Conservation (phyloP, 2,113 vertebrate genomes). For the Chrysemys picta region DNA sequence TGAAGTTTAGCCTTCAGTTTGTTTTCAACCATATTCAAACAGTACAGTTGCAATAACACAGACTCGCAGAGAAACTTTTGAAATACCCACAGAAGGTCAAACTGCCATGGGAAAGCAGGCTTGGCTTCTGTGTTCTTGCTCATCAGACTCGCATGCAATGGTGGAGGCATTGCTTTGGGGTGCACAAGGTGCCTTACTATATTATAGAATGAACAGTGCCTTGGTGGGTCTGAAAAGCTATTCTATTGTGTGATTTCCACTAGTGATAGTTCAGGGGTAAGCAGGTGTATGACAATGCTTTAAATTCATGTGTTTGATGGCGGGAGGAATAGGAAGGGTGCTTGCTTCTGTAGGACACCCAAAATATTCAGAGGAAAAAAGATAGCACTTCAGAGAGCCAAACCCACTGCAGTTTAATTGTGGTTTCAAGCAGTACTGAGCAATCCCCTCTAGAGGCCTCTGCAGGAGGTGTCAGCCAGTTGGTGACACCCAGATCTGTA, state of each 20-base stretch:
- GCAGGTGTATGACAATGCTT: neutral
- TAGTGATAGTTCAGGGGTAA: neutral
- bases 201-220: neutral
- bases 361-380: neutral
- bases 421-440: neutral
- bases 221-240: neutral
- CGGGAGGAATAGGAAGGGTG: neutral
- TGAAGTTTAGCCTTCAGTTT: neutral
- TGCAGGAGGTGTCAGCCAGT: neutral
- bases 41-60: neutral
- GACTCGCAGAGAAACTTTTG: neutral
- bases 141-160: neutral
- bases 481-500: neutral
- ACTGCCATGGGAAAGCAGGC: neutral
- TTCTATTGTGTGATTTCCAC: neutral
- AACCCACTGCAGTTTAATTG: neutral
- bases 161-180: accelerated
- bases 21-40: neutral
- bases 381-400: neutral
- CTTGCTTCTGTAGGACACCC: neutral
- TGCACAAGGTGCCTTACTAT: neutral
- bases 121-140: neutral
- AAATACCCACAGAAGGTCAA: no score
- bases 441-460: neutral
- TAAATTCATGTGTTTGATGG: no score